Conservation (phyloP, 1,140 invertebrate species). For the Ostrea edulis region DNA sequence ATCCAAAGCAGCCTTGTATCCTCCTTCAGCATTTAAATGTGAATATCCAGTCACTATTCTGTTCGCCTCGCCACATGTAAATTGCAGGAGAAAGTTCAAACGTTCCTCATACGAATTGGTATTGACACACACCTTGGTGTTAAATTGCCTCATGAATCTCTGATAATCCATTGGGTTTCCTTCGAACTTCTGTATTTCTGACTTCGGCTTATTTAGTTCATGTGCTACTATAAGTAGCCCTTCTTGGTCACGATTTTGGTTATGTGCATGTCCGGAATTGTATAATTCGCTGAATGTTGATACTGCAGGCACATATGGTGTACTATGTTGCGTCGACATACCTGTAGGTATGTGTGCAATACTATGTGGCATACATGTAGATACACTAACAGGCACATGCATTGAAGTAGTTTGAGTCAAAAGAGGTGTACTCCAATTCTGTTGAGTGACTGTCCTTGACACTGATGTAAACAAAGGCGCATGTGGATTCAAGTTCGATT, state of each 20-base stretch:
- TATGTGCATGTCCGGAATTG: not conserved
- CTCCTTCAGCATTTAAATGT: slow-evolving; percentile 46
- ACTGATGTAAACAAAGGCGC: not conserved
- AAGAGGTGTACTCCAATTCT: not conserved
- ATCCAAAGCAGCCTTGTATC: slow-evolving; percentile 44
- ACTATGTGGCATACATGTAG: slow-evolving; percentile 1
- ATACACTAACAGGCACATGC: not conserved
- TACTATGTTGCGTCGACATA: not conserved
- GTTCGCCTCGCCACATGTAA: slow-evolving; percentile 51
- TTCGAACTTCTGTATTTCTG: slow-evolving; percentile 51
- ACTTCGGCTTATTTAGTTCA: slow-evolving; percentile 48
- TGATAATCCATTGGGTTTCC: slow-evolving; percentile 54
- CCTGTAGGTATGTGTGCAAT: not conserved
- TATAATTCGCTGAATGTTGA: not conserved
- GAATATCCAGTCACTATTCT: slow-evolving; percentile 52
- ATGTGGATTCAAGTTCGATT: not conserved
- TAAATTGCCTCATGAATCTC: slow-evolving; percentile 52
- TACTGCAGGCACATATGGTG: not conserved
- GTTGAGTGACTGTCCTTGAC: not conserved
- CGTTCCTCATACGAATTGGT: slow-evolving; percentile 49
- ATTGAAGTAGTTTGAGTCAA: not conserved
- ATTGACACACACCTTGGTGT: slow-evolving; percentile 45
- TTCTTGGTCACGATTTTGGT: not conserved
- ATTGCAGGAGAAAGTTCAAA: slow-evolving; percentile 56
- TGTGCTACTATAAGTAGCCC: not conserved